Evolutionary conservation across 2,113 vertebrate genomes (phyloP).

Genomic region (Alouatta palliata): DNA sequence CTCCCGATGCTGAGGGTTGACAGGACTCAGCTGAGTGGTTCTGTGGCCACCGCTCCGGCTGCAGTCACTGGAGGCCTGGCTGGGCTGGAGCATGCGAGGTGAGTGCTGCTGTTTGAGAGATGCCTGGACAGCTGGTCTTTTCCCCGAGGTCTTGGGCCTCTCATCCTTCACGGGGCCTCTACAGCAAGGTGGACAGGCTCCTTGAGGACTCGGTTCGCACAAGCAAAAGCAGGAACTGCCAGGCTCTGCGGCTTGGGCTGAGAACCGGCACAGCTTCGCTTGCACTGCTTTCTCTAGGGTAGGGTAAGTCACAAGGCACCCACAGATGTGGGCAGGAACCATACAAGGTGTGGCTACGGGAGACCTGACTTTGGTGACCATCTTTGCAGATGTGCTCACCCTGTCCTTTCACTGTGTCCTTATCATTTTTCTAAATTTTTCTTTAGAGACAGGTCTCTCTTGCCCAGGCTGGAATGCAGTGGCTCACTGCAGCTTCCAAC

Average conservation of each 20-base stretch:
- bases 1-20: rapidly evolving
- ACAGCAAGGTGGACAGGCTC: rapidly evolving
- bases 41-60: rapidly evolving
- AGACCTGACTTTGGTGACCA: not conserved
- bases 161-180: not conserved
- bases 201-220: not conserved
- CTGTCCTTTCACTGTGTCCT: not conserved
- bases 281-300: not conserved
- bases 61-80: no score
- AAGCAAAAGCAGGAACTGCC: not conserved
- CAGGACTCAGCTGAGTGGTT: not conserved
- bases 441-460: no score
- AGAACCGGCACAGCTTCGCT: not conserved
- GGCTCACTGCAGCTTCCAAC: no score
- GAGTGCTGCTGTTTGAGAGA: not conserved
- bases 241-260: not conserved
- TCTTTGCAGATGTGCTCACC: not conserved
- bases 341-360: rapidly evolving
- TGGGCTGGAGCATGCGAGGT: rapidly evolving
- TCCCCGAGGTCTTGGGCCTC: rapidly evolving
- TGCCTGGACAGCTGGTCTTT: not conserved
- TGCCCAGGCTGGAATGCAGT: no score
- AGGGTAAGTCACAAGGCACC: not conserved
- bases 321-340: not conserved
- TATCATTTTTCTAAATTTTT: not conserved